Evolutionary conservation across 64 coral and sea anemone genomes (phyloP).

Genomic region (Trachythela sp.): DNA sequence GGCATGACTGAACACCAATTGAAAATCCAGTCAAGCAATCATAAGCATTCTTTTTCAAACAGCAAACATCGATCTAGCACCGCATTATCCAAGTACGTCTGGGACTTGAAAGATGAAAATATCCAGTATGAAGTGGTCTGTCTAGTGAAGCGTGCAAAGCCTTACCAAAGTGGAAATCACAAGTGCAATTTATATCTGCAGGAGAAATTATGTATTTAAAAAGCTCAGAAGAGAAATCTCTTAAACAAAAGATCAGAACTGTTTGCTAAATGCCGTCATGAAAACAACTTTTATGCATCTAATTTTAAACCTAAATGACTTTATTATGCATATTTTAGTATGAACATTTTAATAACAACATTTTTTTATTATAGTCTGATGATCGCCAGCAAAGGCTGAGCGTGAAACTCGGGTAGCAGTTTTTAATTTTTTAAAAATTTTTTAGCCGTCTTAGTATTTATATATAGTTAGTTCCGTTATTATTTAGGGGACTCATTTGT

Average conservation of each 20-base stretch:
- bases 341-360: too few species aligned
- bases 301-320: slow-evolving; percentile 19
- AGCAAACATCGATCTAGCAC: too few species aligned
- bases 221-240: not conserved
- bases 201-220: slow-evolving; percentile 21
- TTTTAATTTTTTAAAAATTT: too few species aligned
- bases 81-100: too few species aligned
- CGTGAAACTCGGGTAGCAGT: too few species aligned
- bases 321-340: too few species aligned
- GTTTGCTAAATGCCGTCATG: slow-evolving; percentile 20
- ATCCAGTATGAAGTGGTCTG: slow-evolving; percentile 16
- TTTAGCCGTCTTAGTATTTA: too few species aligned
- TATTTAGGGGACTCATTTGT: too few species aligned
- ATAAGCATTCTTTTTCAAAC: not conserved
- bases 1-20: not conserved
- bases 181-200: not conserved
- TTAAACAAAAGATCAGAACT: slow-evolving; percentile 29
- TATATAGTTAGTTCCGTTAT: too few species aligned
- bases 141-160: not conserved
- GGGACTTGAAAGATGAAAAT: not conserved
- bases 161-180: not conserved
- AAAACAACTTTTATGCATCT: not conserved
- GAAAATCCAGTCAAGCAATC: not conserved
- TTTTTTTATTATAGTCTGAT: too few species aligned
- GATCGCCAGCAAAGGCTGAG: too few species aligned